A percentile compares a stretch with the other conserved stretches of the same genome.
phyloP scores from a whole-genome alignment of 2,113 vertebrate genomes.

The Pseudorhombus dupliciocellatus region DNA sequence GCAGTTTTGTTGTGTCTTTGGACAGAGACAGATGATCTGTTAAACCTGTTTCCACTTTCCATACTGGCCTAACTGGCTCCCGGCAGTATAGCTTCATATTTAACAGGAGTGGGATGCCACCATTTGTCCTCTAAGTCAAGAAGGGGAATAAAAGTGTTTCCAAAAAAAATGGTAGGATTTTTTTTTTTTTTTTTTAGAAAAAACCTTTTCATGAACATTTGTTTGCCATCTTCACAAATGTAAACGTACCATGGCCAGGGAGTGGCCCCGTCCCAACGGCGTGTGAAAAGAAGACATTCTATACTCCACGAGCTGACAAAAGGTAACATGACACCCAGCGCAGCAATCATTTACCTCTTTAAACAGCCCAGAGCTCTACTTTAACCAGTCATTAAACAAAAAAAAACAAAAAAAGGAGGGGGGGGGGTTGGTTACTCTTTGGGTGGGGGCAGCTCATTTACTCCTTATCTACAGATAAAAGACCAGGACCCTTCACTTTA shows the following conservation, averaged over 20 bases:
- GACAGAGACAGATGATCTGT: no score
- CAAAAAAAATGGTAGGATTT: no score
- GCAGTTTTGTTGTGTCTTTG: no score
- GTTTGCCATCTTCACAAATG: background rate
- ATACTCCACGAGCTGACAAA: constrained; percentile 38
- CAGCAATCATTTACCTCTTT: constrained; percentile 55
- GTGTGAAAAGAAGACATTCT: constrained; percentile 19
- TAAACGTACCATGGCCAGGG: constrained; percentile 16
- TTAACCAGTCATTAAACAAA: constrained; percentile 4
- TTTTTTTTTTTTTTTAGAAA: no score
- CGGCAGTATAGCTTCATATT: no score
- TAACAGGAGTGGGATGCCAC: no score
- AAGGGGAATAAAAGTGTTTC: no score
- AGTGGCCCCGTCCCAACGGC: background rate
- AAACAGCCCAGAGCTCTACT: constrained; percentile 1
- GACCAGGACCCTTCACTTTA: background rate
- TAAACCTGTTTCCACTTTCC: no score
- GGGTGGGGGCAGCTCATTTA: background rate
- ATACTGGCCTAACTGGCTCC: no score
- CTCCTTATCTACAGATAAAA: constrained; percentile 24
- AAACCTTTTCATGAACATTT: background rate
- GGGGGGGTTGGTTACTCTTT: background rate
- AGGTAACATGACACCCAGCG: constrained; percentile 49
- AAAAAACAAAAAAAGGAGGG: no score
- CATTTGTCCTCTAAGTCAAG: no score